Evolutionary conservation across 2,113 vertebrate genomes (phyloP).

Genomic region (Xenopus laevis): DNA sequence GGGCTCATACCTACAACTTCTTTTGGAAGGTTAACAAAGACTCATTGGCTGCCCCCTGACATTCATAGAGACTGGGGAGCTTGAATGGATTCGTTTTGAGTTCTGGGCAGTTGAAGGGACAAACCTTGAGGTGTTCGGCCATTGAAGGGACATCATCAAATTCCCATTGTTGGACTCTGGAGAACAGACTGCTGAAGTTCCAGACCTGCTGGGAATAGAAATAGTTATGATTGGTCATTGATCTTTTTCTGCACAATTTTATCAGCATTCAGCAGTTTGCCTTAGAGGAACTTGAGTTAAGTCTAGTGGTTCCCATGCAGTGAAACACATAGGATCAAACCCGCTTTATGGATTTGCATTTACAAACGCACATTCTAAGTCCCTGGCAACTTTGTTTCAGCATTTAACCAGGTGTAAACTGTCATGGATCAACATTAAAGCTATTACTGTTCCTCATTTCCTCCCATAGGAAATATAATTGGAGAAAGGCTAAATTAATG

Average conservation of each 20-base stretch:
- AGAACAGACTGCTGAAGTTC: constrained; percentile 90
- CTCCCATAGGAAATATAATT: too few species aligned
- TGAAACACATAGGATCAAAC: too few species aligned
- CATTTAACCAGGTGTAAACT: too few species aligned
- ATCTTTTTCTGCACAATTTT: background rate
- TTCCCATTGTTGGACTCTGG: constrained; percentile 77
- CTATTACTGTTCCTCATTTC: too few species aligned
- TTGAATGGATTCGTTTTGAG: constrained; percentile 69
- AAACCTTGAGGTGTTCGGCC: constrained; percentile 82
- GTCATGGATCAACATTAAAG: too few species aligned
- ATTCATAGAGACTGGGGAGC: constrained; percentile 69
- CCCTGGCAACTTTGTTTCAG: too few species aligned
- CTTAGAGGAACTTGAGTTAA: too few species aligned
- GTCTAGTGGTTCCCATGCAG: too few species aligned
- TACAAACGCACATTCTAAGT: too few species aligned
- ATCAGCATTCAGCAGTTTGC: background rate
- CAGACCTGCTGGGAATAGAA: constrained; percentile 66
- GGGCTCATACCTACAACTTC: too few species aligned
- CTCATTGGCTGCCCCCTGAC: constrained; percentile 44
- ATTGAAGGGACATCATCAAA: constrained; percentile 65
- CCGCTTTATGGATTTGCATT: too few species aligned
- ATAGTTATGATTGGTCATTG: background rate
- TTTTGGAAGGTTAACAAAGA: constrained; percentile 67
- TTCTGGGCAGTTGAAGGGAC: constrained; percentile 77
- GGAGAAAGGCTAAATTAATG: too few species aligned